These are phyloP conservation scores for Gavia stellata DNA, from an alignment of 2,113 vertebrate species.

Conservation along the genomic window DNA sequence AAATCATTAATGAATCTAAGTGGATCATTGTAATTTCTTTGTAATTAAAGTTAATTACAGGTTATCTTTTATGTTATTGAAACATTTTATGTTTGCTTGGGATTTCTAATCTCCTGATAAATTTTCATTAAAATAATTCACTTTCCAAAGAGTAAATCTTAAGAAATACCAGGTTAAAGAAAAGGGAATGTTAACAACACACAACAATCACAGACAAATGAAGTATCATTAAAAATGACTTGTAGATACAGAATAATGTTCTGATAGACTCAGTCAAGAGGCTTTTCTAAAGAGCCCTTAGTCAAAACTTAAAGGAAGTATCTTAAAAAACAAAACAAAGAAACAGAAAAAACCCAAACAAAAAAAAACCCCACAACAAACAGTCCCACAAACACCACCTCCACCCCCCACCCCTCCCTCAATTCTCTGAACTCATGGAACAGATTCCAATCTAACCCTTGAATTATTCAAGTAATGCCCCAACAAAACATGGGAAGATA, in stretches of 20 bases:
- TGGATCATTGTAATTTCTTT: neutral
- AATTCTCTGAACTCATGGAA: neutral
- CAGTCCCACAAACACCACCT: neutral
- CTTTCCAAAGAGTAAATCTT: neutral
- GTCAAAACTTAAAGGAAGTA: neutral
- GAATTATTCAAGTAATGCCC: neutral
- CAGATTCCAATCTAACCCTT: neutral
- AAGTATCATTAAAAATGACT: neutral
- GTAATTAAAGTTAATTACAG: neutral
- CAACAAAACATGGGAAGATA: neutral
- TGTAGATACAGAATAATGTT: neutral
- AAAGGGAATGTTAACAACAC: neutral
- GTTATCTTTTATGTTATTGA: neutral
- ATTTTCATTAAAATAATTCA: neutral
- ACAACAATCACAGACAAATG: neutral
- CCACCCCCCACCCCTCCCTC: rapidly evolving
- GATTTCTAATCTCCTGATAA: neutral
- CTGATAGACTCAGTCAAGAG: neutral
- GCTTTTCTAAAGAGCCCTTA: neutral
- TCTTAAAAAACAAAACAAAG: neutral
- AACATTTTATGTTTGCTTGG: neutral
- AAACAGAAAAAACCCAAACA: neutral
- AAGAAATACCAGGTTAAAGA: neutral
- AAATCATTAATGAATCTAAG: neutral
- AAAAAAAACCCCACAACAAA: neutral